These are phyloP conservation scores for Meteorus colon DNA, from an alignment of 2,888 invertebrate species.

Conservation along the genomic window DNA sequence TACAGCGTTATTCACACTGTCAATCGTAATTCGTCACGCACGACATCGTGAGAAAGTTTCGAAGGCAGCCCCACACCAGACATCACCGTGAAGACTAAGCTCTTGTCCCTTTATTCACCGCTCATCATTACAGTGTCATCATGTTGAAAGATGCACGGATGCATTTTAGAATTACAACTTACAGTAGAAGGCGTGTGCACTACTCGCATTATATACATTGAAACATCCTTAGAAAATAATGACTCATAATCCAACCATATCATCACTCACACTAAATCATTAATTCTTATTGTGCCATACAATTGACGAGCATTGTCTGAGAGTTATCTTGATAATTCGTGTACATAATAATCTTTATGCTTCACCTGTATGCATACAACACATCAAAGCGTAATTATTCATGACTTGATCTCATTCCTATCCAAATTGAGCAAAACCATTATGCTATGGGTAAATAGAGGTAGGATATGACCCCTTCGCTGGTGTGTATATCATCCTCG, in stretches of 20 bases:
- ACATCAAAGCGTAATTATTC: not conserved
- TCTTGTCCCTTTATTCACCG: not conserved
- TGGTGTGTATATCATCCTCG: slow-evolving; percentile 38
- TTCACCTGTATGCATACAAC: not conserved
- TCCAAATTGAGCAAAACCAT: slow-evolving; percentile 16
- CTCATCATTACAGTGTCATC: slow-evolving; percentile 11
- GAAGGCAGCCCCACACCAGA: slow-evolving; percentile 28
- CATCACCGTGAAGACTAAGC: not conserved
- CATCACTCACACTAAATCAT: not conserved
- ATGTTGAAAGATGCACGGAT: not conserved
- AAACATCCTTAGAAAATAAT: not conserved
- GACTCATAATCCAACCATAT: not conserved
- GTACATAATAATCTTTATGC: not conserved
- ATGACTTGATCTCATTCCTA: slow-evolving; percentile 12
- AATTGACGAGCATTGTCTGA: not conserved
- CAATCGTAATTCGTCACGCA: slow-evolving; percentile 64
- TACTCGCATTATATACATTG: not conserved
- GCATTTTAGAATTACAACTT: slow-evolving; percentile 14
- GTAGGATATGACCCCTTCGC: slow-evolving; percentile 6
- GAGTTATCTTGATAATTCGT: too few relatives aligned
- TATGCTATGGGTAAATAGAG: slow-evolving; percentile 14
- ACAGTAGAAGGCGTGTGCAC: not conserved
- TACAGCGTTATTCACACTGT: slow-evolving; percentile 3
- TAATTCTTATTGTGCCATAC: not conserved
- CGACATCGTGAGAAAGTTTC: slow-evolving; percentile 62